Conservation (phyloP, 2,113 vertebrate species). For the Phalacrocorax brasilianus region DNA sequence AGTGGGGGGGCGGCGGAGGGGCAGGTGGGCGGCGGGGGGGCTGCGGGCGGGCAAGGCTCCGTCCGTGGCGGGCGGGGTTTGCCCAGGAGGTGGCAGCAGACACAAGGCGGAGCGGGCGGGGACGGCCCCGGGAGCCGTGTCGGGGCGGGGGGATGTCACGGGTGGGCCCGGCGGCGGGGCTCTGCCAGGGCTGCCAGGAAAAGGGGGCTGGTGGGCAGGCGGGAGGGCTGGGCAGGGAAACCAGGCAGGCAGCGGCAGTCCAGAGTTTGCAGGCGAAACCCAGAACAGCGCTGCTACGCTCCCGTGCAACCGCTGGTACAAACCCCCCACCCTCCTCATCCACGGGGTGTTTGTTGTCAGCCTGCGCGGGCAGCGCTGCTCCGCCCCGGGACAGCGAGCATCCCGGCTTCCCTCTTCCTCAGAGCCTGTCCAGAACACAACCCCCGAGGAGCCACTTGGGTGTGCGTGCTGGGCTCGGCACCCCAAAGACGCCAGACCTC, state of each 20-base stretch:
- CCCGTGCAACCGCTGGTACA: neutral
- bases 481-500: neutral
- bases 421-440: rapidly evolving
- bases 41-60: neutral
- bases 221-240: neutral
- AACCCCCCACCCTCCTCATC: neutral
- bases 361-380: neutral
- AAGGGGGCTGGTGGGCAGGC: neutral
- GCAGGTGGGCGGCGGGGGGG: too few relatives aligned
- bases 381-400: neutral
- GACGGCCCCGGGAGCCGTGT: too few relatives aligned
- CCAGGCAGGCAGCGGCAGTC: neutral
- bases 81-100: slow-evolving; percentile 44
- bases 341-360: neutral
- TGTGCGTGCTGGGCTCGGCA: rapidly evolving
- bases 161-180: too few relatives aligned
- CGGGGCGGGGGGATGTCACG: neutral
- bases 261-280: too few relatives aligned
- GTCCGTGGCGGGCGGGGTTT: too few relatives aligned
- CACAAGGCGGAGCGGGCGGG: neutral
- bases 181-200: neutral
- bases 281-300: neutral
- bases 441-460: rapidly evolving
- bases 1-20: too few relatives aligned
- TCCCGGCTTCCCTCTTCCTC: neutral